Evolutionary conservation across 2,888 invertebrate species (phyloP).

Genomic region (Metallyticus violacea): DNA sequence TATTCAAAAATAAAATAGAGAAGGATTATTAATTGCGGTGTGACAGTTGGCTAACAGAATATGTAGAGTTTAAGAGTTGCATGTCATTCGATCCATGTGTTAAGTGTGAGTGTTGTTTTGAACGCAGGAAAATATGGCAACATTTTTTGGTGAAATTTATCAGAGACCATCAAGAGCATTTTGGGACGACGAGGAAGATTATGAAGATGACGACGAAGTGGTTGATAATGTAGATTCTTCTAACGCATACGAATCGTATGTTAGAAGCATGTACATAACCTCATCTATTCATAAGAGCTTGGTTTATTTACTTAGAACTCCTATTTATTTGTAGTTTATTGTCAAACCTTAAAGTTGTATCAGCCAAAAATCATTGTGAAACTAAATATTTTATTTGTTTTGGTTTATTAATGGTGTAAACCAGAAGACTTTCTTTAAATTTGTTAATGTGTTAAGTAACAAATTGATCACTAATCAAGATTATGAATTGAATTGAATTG

Average conservation of each 20-base stretch:
- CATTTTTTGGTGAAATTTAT: constrained; percentile 36
- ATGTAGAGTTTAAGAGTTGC: background rate
- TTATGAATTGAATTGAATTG: too few relatives aligned
- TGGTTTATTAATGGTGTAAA: too few relatives aligned
- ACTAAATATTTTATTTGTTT: too few relatives aligned
- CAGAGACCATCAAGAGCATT: constrained; percentile 36
- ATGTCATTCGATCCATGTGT: background rate
- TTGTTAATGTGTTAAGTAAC: too few relatives aligned
- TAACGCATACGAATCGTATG: background rate
- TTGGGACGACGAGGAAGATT: constrained; percentile 37
- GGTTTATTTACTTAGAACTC: too few relatives aligned
- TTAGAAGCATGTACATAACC: background rate
- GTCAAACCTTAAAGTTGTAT: too few relatives aligned
- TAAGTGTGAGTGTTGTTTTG: background rate
- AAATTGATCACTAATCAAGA: too few relatives aligned
- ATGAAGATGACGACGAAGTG: constrained; percentile 35
- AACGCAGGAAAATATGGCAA: constrained; percentile 26
- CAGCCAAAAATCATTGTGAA: too few relatives aligned
- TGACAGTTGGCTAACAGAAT: background rate
- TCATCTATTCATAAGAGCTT: background rate
- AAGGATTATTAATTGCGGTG: too few relatives aligned
- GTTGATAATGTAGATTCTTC: background rate
- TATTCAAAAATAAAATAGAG: too few relatives aligned
- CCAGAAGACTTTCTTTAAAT: too few relatives aligned
- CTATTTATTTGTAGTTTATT: too few relatives aligned